phyloP scores from a whole-genome alignment of 2,797 vertebrate species.

The Macroramphosus scolopax region DNA sequence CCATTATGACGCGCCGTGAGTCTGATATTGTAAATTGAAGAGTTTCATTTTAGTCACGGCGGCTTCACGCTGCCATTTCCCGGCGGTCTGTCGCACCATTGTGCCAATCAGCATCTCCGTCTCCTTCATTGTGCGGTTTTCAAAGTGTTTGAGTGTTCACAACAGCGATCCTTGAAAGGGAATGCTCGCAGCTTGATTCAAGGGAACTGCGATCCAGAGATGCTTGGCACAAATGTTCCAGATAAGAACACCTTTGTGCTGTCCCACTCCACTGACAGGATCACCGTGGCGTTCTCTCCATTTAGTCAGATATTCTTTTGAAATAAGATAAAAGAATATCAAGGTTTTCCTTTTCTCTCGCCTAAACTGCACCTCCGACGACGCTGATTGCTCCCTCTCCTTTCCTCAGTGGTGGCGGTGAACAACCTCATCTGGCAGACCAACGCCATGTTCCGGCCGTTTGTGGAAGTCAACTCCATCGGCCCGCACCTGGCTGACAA shows the following conservation, averaged over 20 bases:
- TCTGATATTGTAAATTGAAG: slow-evolving; percentile 1
- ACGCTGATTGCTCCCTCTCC: slow-evolving; percentile 5
- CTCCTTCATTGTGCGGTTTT: no score
- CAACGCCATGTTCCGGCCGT: slow-evolving; percentile 96
- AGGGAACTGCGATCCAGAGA: no score
- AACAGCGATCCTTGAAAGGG: slow-evolving; percentile 1
- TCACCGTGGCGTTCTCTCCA: slow-evolving; percentile 23
- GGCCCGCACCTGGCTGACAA: slow-evolving; percentile 93
- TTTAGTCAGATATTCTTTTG: slow-evolving; percentile 11
- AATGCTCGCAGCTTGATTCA: no score
- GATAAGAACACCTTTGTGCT: slow-evolving; percentile 10
- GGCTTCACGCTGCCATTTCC: not conserved
- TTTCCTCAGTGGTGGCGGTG: slow-evolving; percentile 85
- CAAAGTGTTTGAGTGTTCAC: no score
- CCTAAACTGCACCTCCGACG: not conserved
- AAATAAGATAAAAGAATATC: no score
- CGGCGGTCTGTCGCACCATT: not conserved
- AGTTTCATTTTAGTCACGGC: not conserved
- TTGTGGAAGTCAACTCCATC: slow-evolving; percentile 92
- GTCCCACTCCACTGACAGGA: slow-evolving; percentile 1
- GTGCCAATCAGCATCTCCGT: no score
- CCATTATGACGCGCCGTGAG: not conserved
- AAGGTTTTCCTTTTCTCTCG: no score
- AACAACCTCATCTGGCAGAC: slow-evolving; percentile 96
- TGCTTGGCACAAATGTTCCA: slow-evolving; percentile 8